A percentile compares a stretch with the other conserved stretches of the same genome.
phyloP scores from a whole-genome alignment of 2,113 vertebrate genomes.

The Ciconia maguari region DNA sequence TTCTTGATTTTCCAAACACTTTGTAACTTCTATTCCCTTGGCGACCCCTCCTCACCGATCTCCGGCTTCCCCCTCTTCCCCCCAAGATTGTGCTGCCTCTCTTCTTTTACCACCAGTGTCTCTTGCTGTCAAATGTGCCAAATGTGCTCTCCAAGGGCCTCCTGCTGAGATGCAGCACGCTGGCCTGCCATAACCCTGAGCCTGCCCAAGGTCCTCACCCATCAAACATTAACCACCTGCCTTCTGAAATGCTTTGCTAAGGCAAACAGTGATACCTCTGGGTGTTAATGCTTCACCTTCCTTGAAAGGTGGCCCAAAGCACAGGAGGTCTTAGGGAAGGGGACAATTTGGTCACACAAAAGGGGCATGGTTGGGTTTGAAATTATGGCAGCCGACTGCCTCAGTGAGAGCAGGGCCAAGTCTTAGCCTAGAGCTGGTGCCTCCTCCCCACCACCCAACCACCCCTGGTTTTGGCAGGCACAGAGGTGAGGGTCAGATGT shows the following conservation, averaged over 20 bases:
- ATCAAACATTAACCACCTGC: background rate
- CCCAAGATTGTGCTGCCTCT: background rate
- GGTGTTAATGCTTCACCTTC: constrained; percentile 15
- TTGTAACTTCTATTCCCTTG: background rate
- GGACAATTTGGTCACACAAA: background rate
- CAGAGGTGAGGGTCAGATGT: background rate
- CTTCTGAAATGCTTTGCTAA: background rate
- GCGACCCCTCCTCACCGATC: background rate
- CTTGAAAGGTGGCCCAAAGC: background rate
- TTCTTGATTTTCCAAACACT: background rate
- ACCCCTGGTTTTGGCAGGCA: background rate
- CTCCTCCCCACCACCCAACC: background rate
- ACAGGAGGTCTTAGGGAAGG: background rate
- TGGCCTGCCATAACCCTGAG: background rate
- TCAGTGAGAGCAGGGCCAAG: background rate
- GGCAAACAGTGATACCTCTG: background rate
- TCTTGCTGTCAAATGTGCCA: background rate
- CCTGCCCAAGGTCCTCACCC: background rate
- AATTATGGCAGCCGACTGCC: background rate
- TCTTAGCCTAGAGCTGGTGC: background rate
- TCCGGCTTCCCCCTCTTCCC: background rate
- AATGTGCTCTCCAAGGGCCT: background rate
- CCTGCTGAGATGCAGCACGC: background rate
- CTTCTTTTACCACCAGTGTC: background rate
- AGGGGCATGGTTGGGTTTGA: background rate